Evolutionary conservation across 1,140 invertebrate genomes (phyloP).

Genomic region (Drosophila prosaltans): DNA sequence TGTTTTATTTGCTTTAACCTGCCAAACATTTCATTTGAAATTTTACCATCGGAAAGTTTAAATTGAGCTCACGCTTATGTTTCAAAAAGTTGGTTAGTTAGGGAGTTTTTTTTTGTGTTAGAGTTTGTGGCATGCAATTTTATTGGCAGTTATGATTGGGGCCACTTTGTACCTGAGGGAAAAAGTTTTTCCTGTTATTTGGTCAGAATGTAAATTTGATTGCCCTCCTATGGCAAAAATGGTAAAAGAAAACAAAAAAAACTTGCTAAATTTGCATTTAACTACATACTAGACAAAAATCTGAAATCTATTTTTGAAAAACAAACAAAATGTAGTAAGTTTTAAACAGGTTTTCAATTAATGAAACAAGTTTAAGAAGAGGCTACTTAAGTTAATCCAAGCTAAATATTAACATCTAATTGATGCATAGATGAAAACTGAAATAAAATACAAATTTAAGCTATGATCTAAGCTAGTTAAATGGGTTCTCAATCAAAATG

Average conservation of each 20-base stretch:
- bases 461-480: constrained; percentile 4
- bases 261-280: constrained; percentile 4
- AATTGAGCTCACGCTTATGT: constrained; percentile 23
- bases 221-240: neutral
- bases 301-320: neutral
- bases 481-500: neutral
- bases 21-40: constrained; percentile 1
- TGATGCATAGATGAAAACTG: no score
- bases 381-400: neutral
- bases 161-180: neutral
- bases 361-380: constrained; percentile 7
- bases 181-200: constrained; percentile 21
- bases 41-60: constrained; percentile 29
- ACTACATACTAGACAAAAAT: neutral
- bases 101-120: constrained; percentile 5
- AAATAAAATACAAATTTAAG: neutral
- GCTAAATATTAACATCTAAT: neutral
- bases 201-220: constrained; percentile 19
- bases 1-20: constrained; percentile 7
- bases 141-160: constrained; percentile 20
- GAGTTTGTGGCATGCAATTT: constrained; percentile 16
- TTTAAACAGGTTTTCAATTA: constrained; percentile 12
- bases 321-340: neutral
- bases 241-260: neutral
- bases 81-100: constrained; percentile 5